Conservation (phyloP, 2,888 invertebrate genomes). For the Athalia cordata region DNA sequence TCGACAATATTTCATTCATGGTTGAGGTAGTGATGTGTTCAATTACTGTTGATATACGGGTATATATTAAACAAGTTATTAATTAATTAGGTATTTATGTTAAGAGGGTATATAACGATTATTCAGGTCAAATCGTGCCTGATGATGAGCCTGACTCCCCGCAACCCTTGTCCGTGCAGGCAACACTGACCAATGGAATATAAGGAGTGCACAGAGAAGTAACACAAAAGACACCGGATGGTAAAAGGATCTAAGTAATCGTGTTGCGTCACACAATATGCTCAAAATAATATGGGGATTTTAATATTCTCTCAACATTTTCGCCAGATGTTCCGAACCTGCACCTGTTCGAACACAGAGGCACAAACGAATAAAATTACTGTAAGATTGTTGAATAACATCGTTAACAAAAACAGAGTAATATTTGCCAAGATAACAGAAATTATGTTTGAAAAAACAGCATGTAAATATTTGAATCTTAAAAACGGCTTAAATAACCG, state of each 20-base stretch:
- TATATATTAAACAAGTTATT: conserved; percentile 2
- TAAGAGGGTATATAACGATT: conserved; percentile 67
- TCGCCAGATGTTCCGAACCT: background rate
- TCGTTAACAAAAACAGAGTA: background rate
- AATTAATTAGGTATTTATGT: conserved; percentile 19
- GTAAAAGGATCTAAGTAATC: conserved; percentile 1
- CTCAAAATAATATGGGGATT: background rate
- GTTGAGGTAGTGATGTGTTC: conserved; percentile 30
- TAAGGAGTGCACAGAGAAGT: conserved; percentile 29
- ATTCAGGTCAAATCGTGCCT: conserved; percentile 72
- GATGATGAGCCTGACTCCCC: conserved; percentile 74
- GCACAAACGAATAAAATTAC: background rate
- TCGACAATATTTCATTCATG: background rate
- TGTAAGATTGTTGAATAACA: background rate
- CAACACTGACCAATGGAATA: conserved; percentile 68
- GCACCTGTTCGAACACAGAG: background rate
- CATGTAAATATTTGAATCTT: background rate
- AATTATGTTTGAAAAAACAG: too few relatives aligned
- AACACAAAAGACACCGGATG: background rate
- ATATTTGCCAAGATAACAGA: background rate
- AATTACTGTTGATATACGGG: background rate
- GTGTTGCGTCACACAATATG: conserved; percentile 4
- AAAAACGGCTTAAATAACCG: background rate
- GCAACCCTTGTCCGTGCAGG: conserved; percentile 72
- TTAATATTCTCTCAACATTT: background rate